Conservation (phyloP, 2,888 invertebrate species). For the Pristionchus japonicus region DNA sequence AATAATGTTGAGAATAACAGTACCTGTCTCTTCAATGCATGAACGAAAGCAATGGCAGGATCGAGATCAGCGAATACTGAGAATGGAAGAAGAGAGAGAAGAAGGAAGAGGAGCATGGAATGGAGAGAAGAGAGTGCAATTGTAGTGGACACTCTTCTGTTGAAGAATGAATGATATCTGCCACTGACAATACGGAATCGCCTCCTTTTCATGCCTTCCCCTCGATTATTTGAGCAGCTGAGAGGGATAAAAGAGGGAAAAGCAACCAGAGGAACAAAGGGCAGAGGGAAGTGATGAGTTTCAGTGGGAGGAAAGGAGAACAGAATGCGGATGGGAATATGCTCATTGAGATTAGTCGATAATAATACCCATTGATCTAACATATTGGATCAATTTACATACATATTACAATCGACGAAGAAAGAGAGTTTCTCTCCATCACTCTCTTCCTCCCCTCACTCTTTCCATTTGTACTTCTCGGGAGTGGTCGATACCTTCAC, state of each 20-base stretch:
- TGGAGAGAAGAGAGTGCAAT: background rate
- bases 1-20: background rate
- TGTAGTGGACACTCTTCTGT: conserved; percentile 6
- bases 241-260: conserved; percentile 19
- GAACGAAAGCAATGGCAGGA: background rate
- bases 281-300: conserved; percentile 3
- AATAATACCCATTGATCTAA: background rate
- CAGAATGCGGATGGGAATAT: no score
- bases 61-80: background rate
- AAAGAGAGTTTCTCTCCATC: background rate
- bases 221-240: conserved; percentile 28
- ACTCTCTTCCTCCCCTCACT: background rate
- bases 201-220: background rate
- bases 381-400: background rate
- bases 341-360: background rate
- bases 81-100: conserved; percentile 28
- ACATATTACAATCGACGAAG: background rate
- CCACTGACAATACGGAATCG: conserved; percentile 33
- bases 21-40: conserved; percentile 21
- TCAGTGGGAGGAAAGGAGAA: background rate
- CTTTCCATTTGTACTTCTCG: conserved; percentile 2
- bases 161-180: background rate
- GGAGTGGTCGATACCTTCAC: conserved; percentile 30
- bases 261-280: conserved; percentile 8
- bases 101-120: background rate